Percentiles rank a stretch among this genome's conserved stretches.
Conservation (phyloP, 2,113 vertebrate genomes). For the Anhinga rufa region DNA sequence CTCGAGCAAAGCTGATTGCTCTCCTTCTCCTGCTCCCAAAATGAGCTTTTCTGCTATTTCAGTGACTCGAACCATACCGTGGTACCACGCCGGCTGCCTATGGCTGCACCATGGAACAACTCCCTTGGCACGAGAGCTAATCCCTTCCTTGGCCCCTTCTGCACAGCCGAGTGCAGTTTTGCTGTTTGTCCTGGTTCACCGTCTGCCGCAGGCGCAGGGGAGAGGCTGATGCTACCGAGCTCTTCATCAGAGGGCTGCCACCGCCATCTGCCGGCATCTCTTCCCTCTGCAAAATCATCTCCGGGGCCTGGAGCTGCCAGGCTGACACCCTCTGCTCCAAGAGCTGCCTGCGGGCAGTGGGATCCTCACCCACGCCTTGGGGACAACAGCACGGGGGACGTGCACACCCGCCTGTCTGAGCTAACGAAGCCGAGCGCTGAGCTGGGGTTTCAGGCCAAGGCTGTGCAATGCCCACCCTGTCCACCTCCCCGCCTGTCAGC, state of each 20-base stretch:
- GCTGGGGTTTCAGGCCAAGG: too few relatives aligned
- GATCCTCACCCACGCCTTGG: neutral
- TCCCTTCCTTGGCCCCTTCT: neutral
- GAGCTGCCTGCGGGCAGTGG: neutral
- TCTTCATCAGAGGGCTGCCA: neutral
- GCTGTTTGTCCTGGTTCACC: neutral
- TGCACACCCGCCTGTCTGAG: neutral
- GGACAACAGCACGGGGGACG: accelerated
- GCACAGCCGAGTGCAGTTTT: accelerated
- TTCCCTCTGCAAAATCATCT: neutral
- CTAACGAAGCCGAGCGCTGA: neutral
- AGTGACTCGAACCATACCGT: accelerated
- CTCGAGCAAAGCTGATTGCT: accelerated
- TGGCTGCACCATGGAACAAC: accelerated
- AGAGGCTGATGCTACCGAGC: neutral
- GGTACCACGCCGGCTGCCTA: neutral
- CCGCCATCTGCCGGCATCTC: neutral
- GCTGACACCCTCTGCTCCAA: accelerated
- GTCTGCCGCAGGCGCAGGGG: accelerated
- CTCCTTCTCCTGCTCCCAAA: neutral
- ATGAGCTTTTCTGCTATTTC: neutral
- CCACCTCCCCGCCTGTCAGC: neutral
- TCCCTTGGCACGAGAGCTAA: neutral
- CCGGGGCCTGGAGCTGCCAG: neutral
- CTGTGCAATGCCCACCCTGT: neutral